Percentiles rank a stretch among this genome's conserved stretches.
Evolutionary conservation across 2,888 invertebrate species (phyloP).

Genomic region (Megamerina dolium): DNA sequence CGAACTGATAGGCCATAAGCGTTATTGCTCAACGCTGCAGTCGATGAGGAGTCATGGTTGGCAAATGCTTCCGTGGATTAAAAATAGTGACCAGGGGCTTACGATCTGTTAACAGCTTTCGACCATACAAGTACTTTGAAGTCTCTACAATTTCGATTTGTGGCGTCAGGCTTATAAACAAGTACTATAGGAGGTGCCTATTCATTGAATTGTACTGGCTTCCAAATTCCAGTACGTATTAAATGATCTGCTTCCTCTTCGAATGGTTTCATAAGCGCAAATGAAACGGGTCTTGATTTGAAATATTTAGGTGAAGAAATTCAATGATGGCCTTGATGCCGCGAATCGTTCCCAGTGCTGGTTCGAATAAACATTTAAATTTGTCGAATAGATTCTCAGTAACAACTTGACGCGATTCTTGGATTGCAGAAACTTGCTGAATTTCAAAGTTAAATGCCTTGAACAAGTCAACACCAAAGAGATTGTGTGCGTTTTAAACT

Average conservation of each 20-base stretch:
- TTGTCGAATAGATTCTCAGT: too few relatives aligned
- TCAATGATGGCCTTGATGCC: too few relatives aligned
- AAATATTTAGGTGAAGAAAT: constrained; percentile 23
- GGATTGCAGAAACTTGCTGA: too few relatives aligned
- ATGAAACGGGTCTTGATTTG: constrained; percentile 25
- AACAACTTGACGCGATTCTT: too few relatives aligned
- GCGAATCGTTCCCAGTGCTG: too few relatives aligned
- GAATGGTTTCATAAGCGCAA: constrained; percentile 18
- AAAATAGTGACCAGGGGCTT: constrained; percentile 12
- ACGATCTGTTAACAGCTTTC: constrained; percentile 11
- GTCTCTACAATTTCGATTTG: constrained; percentile 25
- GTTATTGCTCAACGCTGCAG: constrained; percentile 16
- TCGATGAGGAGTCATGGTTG: constrained; percentile 12
- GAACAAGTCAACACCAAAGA: too few relatives aligned
- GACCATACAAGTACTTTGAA: constrained; percentile 12
- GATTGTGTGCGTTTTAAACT: too few relatives aligned
- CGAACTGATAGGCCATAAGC: constrained; percentile 12
- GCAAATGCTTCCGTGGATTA: constrained; percentile 9
- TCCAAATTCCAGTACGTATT: constrained; percentile 14
- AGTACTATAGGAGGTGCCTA: constrained; percentile 36
- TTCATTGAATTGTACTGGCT: constrained; percentile 23
- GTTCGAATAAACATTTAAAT: too few relatives aligned
- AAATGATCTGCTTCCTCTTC: constrained; percentile 22
- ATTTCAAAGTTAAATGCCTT: too few relatives aligned
- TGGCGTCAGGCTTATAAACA: constrained; percentile 26